Evolutionary conservation across 2,888 invertebrate species (phyloP).

Genomic region (Amiota communis): DNA sequence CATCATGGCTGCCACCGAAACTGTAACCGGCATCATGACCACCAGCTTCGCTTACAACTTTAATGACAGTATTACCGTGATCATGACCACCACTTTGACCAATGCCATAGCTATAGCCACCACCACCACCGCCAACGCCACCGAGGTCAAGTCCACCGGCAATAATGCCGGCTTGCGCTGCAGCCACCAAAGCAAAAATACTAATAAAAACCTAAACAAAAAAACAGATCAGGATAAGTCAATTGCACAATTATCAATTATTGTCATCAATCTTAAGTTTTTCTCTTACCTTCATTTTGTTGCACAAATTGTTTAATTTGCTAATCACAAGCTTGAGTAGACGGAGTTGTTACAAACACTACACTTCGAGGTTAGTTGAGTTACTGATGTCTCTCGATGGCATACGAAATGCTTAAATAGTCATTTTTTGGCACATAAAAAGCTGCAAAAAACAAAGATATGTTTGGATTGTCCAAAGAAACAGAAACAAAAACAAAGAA

Average conservation of each 20-base stretch:
- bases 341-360: slow-evolving; percentile 42
- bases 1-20: slow-evolving; percentile 29
- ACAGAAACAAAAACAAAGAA: neutral
- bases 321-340: slow-evolving; percentile 47
- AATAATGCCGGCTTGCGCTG: slow-evolving; percentile 54
- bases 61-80: slow-evolving; percentile 18
- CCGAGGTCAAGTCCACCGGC: slow-evolving; percentile 45
- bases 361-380: slow-evolving; percentile 48
- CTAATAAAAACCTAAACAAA: slow-evolving; percentile 52
- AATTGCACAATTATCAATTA: neutral
- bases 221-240: neutral
- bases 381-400: slow-evolving; percentile 47
- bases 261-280: neutral
- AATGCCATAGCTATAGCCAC: slow-evolving; percentile 34
- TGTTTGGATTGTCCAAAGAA: neutral
- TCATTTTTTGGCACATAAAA: neutral
- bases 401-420: slow-evolving; percentile 15
- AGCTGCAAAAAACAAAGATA: neutral
- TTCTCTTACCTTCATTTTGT: slow-evolving; percentile 56
- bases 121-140: slow-evolving; percentile 40
- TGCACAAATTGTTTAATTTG: slow-evolving; percentile 52
- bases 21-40: neutral
- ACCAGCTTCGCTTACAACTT: slow-evolving; percentile 20
- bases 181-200: slow-evolving; percentile 54
- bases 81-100: slow-evolving; percentile 29